Base-by-base conservation (phyloP, 2,797 vertebrate genomes). In the Sebastes variabilis region DNA sequence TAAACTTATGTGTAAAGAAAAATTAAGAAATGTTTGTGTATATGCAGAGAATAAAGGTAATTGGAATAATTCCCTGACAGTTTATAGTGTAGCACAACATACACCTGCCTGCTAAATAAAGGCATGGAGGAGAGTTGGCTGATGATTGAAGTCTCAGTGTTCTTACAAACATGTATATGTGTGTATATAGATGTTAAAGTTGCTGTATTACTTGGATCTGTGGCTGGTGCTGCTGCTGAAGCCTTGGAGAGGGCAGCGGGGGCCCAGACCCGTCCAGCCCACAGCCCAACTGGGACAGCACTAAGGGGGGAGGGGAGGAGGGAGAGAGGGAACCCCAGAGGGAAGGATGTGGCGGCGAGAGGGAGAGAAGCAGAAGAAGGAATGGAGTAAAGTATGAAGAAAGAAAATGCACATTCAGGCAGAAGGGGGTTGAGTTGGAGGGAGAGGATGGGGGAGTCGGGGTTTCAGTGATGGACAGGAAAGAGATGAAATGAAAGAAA, bases 131-230 rank as follows among this genome's bases (percentile, higher is more conserved):
- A 81, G 30, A 59, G 71, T 59, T 83, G 79, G 79, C 80, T 83
- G 71, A 64, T 87, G 49, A 74, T 25, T 66, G 18, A 38, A n/a
- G 30, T 61, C 77, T 81, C 60, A 56, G 49, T 82, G 66, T 72
- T 72, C 72, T 38, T 81, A 74, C 42, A 82, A 72, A 82, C 32
- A 32, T 87, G 75, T 86, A 68, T 89, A 72, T 84, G 65, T 93
- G 90, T 92, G 87, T 92, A 86, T 92, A 84, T 81, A 94, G 87
- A 94, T 94, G 95, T 96, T 94, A 95, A 94, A 96, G 97, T 96
- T 97, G 97, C 96, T 97, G 96, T 95, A 98, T 99, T 99, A 99
- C 98, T 99, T 99, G 97, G 94, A 98, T 97, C 96, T 98, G 97
- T 95, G 97, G 97, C 95, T 97, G 97, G 95, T 97, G 96, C 96